Base-by-base conservation (phyloP, 1,140 invertebrate species). In the Leptinotarsa texana region DNA sequence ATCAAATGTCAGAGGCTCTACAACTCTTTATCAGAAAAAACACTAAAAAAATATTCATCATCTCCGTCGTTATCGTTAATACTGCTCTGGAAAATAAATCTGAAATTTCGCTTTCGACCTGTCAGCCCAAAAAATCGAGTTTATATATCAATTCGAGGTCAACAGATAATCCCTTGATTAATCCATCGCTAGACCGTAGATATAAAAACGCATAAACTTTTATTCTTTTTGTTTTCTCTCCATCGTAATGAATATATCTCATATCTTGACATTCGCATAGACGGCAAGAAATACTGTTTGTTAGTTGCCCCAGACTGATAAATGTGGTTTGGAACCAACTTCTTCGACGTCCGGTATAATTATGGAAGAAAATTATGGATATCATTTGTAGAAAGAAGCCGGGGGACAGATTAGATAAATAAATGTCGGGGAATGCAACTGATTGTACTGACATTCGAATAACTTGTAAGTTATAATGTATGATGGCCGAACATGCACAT, bases 331-430 rank as follows among this genome's bases (percentile, higher is more conserved):
- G 51, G 51, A 17, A 57, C 51, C 51, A 15, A 18, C n/a, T 57
- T 57, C 51, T 57, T 57, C n/a, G 51, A 57, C 51, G 51, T 57
- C 51, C 51, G 51, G 13, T 57, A 42, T 42, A 57, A 57, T 57
- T 57, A 57, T 57, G 13, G 51, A 18, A 57, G 51, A 57, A 57
- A 57, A 57, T 57, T 57, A 57, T 57, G 51, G 51, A 57, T 57
- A 57, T 57, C 51, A 57, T 57, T 57, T 57, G 51, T 57, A 57
- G 51, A 57, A 27, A 67, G 65, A 67, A 67, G 65, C 24, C 4
- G 24, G 27, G 24, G 24, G 65, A 67, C 65, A 67, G 51, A 57
- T 67, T 33, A 67, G 42, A 67, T 67, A 67, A 24, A 67, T 67
- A 15, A 67, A 67, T 67, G 65, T 17, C 65, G 13, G n/a, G 18